Evolutionary conservation across 2,888 invertebrate genomes (phyloP), one percentile per base, ranked within the genome.

Genomic region (Alitta virens): DNA sequence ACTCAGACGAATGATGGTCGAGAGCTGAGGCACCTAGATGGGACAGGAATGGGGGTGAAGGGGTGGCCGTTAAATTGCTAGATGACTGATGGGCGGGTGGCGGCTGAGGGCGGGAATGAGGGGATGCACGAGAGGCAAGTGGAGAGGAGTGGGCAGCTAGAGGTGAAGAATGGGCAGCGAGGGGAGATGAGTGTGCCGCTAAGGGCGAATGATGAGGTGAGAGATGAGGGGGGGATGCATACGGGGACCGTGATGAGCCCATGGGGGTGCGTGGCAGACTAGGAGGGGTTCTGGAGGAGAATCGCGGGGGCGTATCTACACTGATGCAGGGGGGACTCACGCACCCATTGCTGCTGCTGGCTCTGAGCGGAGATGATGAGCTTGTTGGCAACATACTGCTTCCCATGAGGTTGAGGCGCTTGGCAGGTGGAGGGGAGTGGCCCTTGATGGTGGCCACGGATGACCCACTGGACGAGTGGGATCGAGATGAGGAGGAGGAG

Each of bases 261-360:
- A 16, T n/a, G 2, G 52, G 52, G 25, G 52, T 52, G 16, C 52
- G 52, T 5, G 52, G 52, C 25, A 24, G 50, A 27, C 42, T 57
- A 23, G 59, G 53, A 9, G 46, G 43, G 2, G 53, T 42, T 18
- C 26, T n/a, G 16, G 27, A 12, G 18, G 33, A 42, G 38, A 21
- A 26, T 14, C 27, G 60, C 1, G 66, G 66, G 3, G 66, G 66
- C n/a, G 63, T 61, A 56, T 66, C 66, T 18, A 66, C 16, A 38
- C 58, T 63, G 49, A 66, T 66, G 24, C 57, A 40, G n/a, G 63
- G 57, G 16, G 66, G 66, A 55, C 63, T 63, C 49, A 60, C 65
- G 43, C 55, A 60, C 64, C 64, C 56, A 58, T 62, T 51, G 42
- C 26, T 52, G 38, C 33, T 50, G 21, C 33, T 33, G 26, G 42